Conservation (phyloP, 2,113 vertebrate species). For the Carassius gibelio region DNA sequence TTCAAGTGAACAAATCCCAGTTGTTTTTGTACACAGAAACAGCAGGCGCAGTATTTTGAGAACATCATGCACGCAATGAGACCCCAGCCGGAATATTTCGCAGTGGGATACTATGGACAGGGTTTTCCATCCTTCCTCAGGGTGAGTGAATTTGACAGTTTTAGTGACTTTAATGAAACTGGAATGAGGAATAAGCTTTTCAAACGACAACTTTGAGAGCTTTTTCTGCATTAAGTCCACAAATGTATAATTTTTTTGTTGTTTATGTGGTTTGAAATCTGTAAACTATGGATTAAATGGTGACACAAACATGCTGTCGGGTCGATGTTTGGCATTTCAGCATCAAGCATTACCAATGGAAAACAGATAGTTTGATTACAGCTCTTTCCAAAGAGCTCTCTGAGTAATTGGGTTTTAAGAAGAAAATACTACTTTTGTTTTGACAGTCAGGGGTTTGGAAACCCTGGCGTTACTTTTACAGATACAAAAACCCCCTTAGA, state of each 20-base stretch:
- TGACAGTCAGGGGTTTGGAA: constrained; percentile 22
- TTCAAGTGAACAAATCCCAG: background rate
- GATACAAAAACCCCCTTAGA: background rate
- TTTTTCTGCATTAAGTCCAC: background rate
- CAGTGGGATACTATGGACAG: constrained; percentile 93
- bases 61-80: constrained; percentile 96
- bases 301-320: constrained; percentile 8
- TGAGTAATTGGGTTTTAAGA: constrained; percentile 32
- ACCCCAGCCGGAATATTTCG: constrained; percentile 95
- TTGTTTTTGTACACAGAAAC: constrained; percentile 79
- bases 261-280: constrained; percentile 2
- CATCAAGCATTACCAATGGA: background rate
- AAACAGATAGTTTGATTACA: constrained; percentile 13
- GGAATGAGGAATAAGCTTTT: background rate
- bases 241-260: constrained; percentile 3
- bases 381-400: constrained; percentile 26
- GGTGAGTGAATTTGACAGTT: constrained; percentile 71
- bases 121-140: constrained; percentile 94
- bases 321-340: constrained; percentile 10
- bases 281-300: constrained; percentile 17
- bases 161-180: background rate
- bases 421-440: constrained; percentile 35
- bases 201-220: background rate
- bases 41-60: constrained; percentile 91
- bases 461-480: background rate